Conservation (phyloP, 2,113 vertebrate species). For the Hippocampus abdominalis region DNA sequence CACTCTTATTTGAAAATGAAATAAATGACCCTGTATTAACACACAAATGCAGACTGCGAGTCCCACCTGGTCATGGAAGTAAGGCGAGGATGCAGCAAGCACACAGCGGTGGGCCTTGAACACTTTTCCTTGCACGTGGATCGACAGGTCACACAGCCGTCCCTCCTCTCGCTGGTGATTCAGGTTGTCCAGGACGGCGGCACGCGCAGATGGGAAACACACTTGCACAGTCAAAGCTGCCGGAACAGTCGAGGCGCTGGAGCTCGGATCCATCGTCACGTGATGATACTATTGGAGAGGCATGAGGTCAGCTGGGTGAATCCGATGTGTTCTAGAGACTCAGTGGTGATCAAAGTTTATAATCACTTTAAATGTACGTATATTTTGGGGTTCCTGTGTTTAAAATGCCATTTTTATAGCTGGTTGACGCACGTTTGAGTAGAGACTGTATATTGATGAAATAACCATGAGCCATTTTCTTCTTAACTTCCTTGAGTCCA, state of each 20-base stretch:
- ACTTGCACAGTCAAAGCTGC: conserved; percentile 74
- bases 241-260: conserved; percentile 32
- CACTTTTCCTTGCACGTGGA: conserved; percentile 78
- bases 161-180: conserved; percentile 87
- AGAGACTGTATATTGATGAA: too few relatives aligned
- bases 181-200: conserved; percentile 81
- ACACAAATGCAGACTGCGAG: neutral
- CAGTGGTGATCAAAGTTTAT: neutral
- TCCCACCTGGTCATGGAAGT: conserved; percentile 82
- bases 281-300: neutral
- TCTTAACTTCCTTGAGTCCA: too few relatives aligned
- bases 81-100: conserved; percentile 79
- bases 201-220: conserved; percentile 81
- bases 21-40: neutral
- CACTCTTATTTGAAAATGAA: neutral
- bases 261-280: conserved; percentile 51
- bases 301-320: neutral
- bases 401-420: too few relatives aligned
- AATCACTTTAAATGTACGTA: neutral
- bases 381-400: neutral
- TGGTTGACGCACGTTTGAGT: too few relatives aligned
- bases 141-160: conserved; percentile 78
- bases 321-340: neutral
- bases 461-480: too few relatives aligned
- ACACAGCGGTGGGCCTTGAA: conserved; percentile 80